These are phyloP conservation scores for Zeus faber DNA, from an alignment of 2,113 vertebrate species.

Conservation along the genomic window DNA sequence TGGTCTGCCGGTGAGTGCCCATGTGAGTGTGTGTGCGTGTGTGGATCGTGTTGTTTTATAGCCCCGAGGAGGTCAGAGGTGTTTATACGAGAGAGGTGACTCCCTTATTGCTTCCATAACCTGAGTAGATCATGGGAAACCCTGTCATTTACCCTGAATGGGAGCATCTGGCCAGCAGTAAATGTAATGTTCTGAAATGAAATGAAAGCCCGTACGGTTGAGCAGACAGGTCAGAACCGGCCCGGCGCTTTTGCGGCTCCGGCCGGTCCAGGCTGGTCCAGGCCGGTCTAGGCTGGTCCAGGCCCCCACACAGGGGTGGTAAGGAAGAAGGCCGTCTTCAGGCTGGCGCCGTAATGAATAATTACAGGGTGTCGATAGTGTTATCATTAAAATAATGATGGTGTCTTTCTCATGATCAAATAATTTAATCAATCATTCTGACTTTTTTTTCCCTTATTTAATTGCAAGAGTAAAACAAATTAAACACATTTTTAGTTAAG, in stretches of 20 bases:
- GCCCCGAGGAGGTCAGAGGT: conserved; percentile 52
- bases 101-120: conserved; percentile 68
- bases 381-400: no score
- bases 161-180: conserved; percentile 65
- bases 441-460: no score
- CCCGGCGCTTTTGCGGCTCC: neutral
- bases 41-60: conserved; percentile 38
- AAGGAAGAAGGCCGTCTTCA: conserved; percentile 13
- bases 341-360: no score
- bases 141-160: conserved; percentile 64
- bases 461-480: no score
- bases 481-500: no score
- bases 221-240: conserved; percentile 6
- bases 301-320: conserved; percentile 1
- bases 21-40: conserved; percentile 27
- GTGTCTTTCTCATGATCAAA: no score
- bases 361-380: no score
- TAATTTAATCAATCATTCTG: no score
- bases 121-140: conserved; percentile 66
- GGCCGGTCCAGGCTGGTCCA: neutral
- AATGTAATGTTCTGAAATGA: conserved; percentile 66
- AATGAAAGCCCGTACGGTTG: conserved; percentile 53
- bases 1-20: neutral
- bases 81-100: conserved; percentile 61
- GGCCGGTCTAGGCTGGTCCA: neutral